phyloP scores from a whole-genome alignment of 2,888 invertebrate genomes.

The Drosophila buzzatii region DNA sequence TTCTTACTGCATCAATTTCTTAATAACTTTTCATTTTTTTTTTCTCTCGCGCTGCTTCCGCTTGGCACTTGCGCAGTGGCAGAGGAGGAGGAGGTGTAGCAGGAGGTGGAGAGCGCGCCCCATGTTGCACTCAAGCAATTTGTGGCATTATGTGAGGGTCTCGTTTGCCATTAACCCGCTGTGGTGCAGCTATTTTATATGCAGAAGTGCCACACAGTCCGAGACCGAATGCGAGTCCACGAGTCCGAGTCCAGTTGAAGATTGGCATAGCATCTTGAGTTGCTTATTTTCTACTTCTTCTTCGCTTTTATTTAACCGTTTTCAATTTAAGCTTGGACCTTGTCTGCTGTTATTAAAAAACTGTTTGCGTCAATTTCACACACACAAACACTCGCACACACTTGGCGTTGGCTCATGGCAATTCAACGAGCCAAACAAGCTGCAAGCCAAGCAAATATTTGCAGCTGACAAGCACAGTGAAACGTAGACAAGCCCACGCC shows the following conservation, averaged over 20 bases:
- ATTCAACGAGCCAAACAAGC: conserved; percentile 49
- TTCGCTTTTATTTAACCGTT: conserved; percentile 52
- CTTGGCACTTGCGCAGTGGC: conserved; percentile 8
- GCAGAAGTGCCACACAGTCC: conserved; percentile 28
- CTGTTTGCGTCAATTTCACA: conserved; percentile 61
- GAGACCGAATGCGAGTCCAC: background rate
- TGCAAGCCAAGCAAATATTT: conserved; percentile 54
- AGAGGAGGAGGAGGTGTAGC: background rate
- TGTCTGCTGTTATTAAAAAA: conserved; percentile 42
- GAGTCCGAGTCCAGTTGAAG: conserved; percentile 6
- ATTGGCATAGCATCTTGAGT: conserved; percentile 20
- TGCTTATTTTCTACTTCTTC: conserved; percentile 20
- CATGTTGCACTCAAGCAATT: conserved; percentile 62
- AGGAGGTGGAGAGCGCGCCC: background rate
- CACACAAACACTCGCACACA: conserved; percentile 45
- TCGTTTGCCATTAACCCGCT: conserved; percentile 82
- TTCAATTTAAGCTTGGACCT: conserved; percentile 46
- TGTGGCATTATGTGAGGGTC: conserved; percentile 81
- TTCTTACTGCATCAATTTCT: conserved; percentile 68
- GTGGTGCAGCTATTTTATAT: conserved; percentile 48
- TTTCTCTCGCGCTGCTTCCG: conserved; percentile 25
- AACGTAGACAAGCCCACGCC: conserved; percentile 22
- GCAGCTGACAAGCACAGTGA: conserved; percentile 52
- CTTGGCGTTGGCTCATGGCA: conserved; percentile 43
- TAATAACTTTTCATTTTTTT: conserved; percentile 70